A percentile compares a stretch with the other conserved stretches of the same genome.
phyloP scores from a whole-genome alignment of 2,113 vertebrate species.

The Tychaedon coryphoeus region DNA sequence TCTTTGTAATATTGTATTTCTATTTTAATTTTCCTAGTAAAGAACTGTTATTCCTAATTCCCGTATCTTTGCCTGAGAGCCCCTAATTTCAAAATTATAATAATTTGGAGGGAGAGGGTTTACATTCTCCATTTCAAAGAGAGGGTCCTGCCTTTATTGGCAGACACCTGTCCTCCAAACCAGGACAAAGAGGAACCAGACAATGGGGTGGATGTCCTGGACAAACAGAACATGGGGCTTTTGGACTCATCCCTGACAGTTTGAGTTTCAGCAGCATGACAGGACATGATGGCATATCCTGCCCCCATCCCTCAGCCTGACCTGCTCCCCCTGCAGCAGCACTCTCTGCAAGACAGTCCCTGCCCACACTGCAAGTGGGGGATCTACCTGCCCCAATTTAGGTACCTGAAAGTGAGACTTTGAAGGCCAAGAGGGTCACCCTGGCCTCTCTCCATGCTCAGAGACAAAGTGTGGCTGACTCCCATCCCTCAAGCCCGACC shows the following conservation, averaged over 20 bases:
- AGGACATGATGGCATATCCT: background rate
- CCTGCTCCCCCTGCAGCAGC: fast-evolving
- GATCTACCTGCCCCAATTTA: background rate
- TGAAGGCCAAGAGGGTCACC: background rate
- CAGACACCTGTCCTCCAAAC: too few species aligned
- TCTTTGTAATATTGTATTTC: too few species aligned
- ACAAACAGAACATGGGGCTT: background rate
- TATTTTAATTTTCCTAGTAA: too few species aligned
- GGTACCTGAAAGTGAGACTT: background rate
- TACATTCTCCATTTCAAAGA: too few species aligned
- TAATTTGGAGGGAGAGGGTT: too few species aligned
- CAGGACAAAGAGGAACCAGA: background rate
- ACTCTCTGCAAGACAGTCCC: fast-evolving
- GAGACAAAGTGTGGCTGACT: background rate
- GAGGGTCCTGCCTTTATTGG: too few species aligned
- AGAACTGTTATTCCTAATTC: too few species aligned
- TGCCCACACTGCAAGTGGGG: fast-evolving
- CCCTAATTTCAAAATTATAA: too few species aligned
- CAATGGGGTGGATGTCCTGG: background rate
- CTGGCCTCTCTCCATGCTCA: background rate
- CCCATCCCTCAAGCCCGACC: background rate
- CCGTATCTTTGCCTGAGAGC: too few species aligned
- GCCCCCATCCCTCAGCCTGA: background rate
- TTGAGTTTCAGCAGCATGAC: background rate
- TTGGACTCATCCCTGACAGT: background rate